Evolutionary conservation across 2,113 vertebrate genomes (phyloP).

Genomic region (Sphyrna mokarran): DNA sequence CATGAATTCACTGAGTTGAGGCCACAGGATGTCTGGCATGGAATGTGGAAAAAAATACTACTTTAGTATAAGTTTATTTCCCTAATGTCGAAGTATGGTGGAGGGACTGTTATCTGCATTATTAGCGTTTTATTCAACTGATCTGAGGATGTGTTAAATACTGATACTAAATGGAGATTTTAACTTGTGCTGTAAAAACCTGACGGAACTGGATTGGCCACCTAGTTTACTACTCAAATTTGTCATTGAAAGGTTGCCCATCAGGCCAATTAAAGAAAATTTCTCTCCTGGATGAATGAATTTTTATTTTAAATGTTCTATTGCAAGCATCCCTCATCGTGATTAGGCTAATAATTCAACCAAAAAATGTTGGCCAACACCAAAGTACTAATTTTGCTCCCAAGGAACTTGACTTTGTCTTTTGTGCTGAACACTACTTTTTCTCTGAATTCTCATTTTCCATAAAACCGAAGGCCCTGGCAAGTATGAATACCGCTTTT

Average conservation of each 20-base stretch:
- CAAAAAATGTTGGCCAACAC: not conserved
- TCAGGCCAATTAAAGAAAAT: not conserved
- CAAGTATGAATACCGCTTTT: not conserved
- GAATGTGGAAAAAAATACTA: not conserved
- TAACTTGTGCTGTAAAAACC: not conserved
- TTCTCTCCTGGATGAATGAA: not conserved
- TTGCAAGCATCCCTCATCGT: not conserved
- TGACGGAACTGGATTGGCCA: not conserved
- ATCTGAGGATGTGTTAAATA: not conserved
- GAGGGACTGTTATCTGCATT: not conserved
- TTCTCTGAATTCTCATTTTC: not conserved
- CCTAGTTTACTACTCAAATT: not conserved
- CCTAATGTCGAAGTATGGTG: not conserved
- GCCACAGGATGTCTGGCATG: not conserved
- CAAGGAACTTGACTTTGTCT: not conserved
- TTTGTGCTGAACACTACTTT: not conserved
- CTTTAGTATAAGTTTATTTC: not conserved
- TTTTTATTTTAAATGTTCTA: not conserved
- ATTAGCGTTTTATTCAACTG: not conserved
- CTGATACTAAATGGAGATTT: not conserved
- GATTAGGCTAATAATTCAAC: not conserved
- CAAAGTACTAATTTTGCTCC: not conserved
- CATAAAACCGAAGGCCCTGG: not conserved
- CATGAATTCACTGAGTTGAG: not conserved
- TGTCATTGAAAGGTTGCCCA: not conserved